Evolutionary conservation across 1,140 invertebrate genomes (phyloP), one percentile per base, ranked within the genome.

Genomic region (Dinothrombium tinctorium): DNA sequence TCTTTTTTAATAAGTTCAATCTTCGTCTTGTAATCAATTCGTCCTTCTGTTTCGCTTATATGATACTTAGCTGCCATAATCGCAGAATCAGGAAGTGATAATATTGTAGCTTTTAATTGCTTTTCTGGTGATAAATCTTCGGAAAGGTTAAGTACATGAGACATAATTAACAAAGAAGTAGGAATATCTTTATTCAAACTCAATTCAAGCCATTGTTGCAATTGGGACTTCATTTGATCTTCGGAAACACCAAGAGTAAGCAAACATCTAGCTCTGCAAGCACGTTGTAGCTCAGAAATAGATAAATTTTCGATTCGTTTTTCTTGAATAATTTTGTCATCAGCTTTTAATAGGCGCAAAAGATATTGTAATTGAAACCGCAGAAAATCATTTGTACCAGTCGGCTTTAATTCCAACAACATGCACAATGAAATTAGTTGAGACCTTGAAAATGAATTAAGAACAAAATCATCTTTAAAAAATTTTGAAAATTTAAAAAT

Each of bases 381-480:
- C 35, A 99, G 63, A 50, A 99, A 74, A 53, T 81, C 79, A 11
- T 79, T 82, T 3, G 73, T 74, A 22, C 86, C 89, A 51, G 92
- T 69, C 0, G 86, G 77, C 45, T 81, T 73, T 20, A 83, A 66
- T 62, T 90, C 83, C 31, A 99, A 62, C 9, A 99, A 74, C 49
- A 82, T 70, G 61, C 90, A 98, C 15, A 99, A 58, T 12, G 92
- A 90, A 25, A 76, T 68, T 45, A 99, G 59, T 57, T 98, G 89
- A 15, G 72, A 72, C 28, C 86, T 60, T 2, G 72, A 71, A 14
- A 99, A 59, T 5, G 86, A 92, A 57, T 99, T 94, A 32, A 99
- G 60, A 1, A 92, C 99, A n/a, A 98, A 81, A 64, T 98, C 89
- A 64, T 99, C 90, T 59, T 96, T 83, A 63, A 98, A 98, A 8